Evolutionary conservation across 2,113 vertebrate genomes (phyloP), one percentile per base, ranked within the genome.

Genomic region (Hypanus sabinus): DNA sequence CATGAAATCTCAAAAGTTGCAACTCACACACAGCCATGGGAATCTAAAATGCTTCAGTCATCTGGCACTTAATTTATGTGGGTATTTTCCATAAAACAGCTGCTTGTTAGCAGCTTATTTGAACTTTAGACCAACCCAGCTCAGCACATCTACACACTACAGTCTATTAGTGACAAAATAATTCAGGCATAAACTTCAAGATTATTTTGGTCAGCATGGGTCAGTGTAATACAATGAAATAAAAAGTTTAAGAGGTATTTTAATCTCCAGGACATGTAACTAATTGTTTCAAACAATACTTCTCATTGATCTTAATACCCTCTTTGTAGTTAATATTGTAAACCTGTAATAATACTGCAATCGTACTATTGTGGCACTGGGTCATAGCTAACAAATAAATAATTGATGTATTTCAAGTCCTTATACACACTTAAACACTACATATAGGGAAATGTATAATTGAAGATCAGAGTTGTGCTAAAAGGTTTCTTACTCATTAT

Each of bases 11-110:
- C 62, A n/a, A 88, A 62, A 88, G 30, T n/a, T 33, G 4, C 60
- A n/a, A 62, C 10, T 88, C 80, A 83, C 57, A 60, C 24, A 3
- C 22, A 46, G 46, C 60, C 10, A 14, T n/a, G n/a, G 30, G 30
- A n/a, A n/a, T 62, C 12, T 4, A 65, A 12, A n/a, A 62, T n/a
- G 57, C 27, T 88, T 62, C 27, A 60, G 57, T n/a, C 85, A 62
- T 16, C 85, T 65, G 60, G 3, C 85, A 88, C 14, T 60, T 62
- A 5, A 88, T 16, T 60, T 60, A 88, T 62, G 4, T 88, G 30
- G 27, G 14, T 12, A 88, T 88, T 88, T 65, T 88, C 85, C 27
- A 88, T 62, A 88, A 62, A 88, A n/a, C 27, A 88, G 85, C 85
- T 30, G n/a, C 33, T 4, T 88, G 27, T 27, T n/a, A 3, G 24